Conservation (phyloP, 2,113 vertebrate genomes). For the Aptenodytes patagonicus region DNA sequence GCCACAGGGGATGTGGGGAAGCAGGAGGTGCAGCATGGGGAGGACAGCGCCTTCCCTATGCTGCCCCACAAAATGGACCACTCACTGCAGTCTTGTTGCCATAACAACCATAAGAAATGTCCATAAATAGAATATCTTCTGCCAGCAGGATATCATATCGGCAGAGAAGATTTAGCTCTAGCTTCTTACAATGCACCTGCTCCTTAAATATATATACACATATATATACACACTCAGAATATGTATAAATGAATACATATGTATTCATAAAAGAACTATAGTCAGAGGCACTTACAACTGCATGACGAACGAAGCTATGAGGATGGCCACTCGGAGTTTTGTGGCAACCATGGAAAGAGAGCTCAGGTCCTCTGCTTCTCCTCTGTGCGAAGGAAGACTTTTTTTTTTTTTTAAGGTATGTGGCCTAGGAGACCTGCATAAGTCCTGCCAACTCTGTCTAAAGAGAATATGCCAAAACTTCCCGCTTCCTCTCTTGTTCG, state of each 20-base stretch:
- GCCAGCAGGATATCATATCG: neutral
- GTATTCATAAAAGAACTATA: neutral
- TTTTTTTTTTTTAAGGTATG: no score
- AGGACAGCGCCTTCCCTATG: neutral
- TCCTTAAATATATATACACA: neutral
- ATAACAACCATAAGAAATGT: slow-evolving; percentile 27
- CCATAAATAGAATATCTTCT: slow-evolving; percentile 33
- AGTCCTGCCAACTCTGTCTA: neutral
- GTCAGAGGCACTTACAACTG: neutral
- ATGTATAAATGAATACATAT: neutral
- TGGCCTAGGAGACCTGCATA: neutral
- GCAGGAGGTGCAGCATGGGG: neutral
- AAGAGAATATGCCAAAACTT: neutral
- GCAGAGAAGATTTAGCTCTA: neutral
- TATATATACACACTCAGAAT: neutral
- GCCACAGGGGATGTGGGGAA: neutral
- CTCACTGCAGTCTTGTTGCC: neutral
- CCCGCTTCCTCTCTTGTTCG: neutral
- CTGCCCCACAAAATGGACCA: neutral
- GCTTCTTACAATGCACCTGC: neutral
- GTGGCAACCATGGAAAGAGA: neutral
- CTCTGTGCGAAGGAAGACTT: neutral
- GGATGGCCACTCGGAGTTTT: neutral
- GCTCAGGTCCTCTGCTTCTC: neutral
- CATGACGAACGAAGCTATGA: neutral